A percentile compares a stretch with the other conserved stretches of the same genome.
Conservation (phyloP, 2,888 invertebrate genomes). For the Drosophila rubida region DNA sequence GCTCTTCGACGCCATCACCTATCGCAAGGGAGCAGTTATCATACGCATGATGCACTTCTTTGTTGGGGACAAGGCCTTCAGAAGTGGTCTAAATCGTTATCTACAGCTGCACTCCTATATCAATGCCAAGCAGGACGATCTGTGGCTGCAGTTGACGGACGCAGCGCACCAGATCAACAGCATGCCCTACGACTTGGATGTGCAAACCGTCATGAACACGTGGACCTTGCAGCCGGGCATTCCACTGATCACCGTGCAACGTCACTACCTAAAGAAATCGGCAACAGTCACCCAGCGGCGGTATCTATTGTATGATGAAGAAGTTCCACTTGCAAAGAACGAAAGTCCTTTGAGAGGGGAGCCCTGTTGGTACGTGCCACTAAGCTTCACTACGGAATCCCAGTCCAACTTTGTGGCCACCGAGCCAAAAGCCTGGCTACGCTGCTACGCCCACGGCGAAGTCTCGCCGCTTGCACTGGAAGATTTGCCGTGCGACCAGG, state of each 20-base stretch:
- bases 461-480: slow-evolving; percentile 36
- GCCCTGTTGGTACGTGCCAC: slow-evolving; percentile 87
- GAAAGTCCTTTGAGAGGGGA: slow-evolving; percentile 5
- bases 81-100: slow-evolving; percentile 88
- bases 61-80: slow-evolving; percentile 92
- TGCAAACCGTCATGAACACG: slow-evolving; percentile 92
- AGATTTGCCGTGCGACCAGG: slow-evolving; percentile 84
- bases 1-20: slow-evolving; percentile 93
- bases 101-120: slow-evolving; percentile 88
- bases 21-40: slow-evolving; percentile 92
- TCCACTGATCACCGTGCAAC: slow-evolving; percentile 89
- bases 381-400: slow-evolving; percentile 86
- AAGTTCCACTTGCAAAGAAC: neutral
- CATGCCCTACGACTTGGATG: slow-evolving; percentile 86
- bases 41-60: slow-evolving; percentile 96
- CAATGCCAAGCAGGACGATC: slow-evolving; percentile 92
- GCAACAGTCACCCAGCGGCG: slow-evolving; percentile 87
- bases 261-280: slow-evolving; percentile 86
- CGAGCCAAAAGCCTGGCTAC: slow-evolving; percentile 86
- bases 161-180: slow-evolving; percentile 86
- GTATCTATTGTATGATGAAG: slow-evolving; percentile 62
- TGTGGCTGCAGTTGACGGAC: slow-evolving; percentile 90
- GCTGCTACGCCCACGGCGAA: slow-evolving; percentile 74
- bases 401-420: slow-evolving; percentile 85
- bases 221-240: slow-evolving; percentile 95